Conservation (phyloP, 2,888 invertebrate species). For the Colostygia pectinataria region DNA sequence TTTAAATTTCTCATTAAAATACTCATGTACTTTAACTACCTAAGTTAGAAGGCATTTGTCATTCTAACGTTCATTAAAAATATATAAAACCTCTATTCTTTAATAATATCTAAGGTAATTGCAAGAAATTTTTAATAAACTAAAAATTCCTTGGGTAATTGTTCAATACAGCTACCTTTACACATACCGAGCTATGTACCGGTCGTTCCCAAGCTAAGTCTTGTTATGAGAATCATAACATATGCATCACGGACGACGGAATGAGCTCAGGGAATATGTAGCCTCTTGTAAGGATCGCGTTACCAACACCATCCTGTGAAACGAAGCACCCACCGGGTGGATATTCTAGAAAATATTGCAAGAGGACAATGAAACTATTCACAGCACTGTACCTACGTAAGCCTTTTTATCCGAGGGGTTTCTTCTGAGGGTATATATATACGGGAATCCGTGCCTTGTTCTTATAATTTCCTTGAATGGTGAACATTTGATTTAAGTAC, state of each 20-base stretch:
- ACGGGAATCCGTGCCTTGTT: constrained; percentile 68
- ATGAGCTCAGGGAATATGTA: constrained; percentile 27
- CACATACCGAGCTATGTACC: constrained; percentile 2
- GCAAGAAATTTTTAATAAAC: too few relatives aligned
- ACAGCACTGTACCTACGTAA: constrained; percentile 57
- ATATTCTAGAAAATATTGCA: constrained; percentile 39
- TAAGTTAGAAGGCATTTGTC: too few relatives aligned
- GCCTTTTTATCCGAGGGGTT: constrained; percentile 66
- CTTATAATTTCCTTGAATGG: constrained; percentile 80
- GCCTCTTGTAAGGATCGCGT: constrained; percentile 21
- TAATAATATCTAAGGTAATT: too few relatives aligned
- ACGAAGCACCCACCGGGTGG: constrained; percentile 16
- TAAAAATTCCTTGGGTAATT: neutral
- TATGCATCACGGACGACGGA: constrained; percentile 20
- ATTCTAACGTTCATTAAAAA: too few relatives aligned
- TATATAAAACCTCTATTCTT: too few relatives aligned
- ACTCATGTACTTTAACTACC: too few relatives aligned
- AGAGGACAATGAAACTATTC: constrained; percentile 54
- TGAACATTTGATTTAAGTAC: constrained; percentile 81
- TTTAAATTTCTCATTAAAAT: too few relatives aligned
- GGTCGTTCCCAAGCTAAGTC: constrained; percentile 8
- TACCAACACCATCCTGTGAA: constrained; percentile 21
- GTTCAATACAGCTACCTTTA: constrained; percentile 2
- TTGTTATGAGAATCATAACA: constrained; percentile 20
- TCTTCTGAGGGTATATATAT: constrained; percentile 56